Base-by-base conservation (phyloP, 2,888 invertebrate genomes). In the Epinotia ramella region DNA sequence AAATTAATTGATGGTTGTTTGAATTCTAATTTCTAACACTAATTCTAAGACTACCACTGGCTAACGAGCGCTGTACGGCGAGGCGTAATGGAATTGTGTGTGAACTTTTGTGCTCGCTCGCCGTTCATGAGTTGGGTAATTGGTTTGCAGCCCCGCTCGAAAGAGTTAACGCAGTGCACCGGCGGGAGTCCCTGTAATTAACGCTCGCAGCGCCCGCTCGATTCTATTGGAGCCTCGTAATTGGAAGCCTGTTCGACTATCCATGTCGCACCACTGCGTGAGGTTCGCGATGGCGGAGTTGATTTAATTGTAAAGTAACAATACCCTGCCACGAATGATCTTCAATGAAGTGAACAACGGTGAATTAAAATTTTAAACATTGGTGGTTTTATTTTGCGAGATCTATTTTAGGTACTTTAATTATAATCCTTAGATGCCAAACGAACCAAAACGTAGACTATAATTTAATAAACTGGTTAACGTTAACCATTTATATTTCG, bases 91-190 rank as follows among this genome's bases (percentile, higher is more conserved):
- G 86, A 88, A 89, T 87, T 86, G 87, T 89, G 87, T 89, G 88
- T 77, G 77, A 80, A 82, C 87, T 90, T 88, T 89, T 87, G 87
- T 87, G 87, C 88, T 86, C 87, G 87, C 85, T 87, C 85, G 80
- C 81, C 88, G 88, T 89, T 89, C 90, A 91, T 92, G 90, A 87
- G 87, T 82, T 83, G 83, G 82, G 69, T 93, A 93, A 93, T 93
- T 94, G 92, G 92, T 90, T 89, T 83, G 87, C 87, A 60, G 84
- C 83, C 87, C 86, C 80, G 87, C 84, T 84, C 84, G 86, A 84
- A 86, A 89, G 88, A 85, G 84, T 83, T 83, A 81, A 85, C 81
- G 84, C 79, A 69, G 80, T 79, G 84, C 83, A 84, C 82, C 84
- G 67, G 53, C 65, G 87, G 86, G 87, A 87, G 86, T 87, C 87